Conservation (phyloP, 2,113 vertebrate genomes). For the Rhabdomys dilectus region DNA sequence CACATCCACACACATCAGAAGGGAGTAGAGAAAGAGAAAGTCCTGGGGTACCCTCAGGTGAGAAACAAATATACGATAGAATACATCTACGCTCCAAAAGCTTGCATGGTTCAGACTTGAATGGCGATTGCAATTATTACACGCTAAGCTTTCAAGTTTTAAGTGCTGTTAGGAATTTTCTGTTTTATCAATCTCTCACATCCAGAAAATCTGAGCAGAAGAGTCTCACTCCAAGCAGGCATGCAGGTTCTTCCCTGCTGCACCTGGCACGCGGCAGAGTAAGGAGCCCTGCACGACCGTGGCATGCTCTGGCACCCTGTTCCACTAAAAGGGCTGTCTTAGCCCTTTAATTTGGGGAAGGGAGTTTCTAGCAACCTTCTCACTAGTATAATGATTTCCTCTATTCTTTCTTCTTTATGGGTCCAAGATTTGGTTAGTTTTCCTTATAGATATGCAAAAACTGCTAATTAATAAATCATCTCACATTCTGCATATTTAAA, state of each 20-base stretch:
- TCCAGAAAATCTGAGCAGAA: rapidly evolving
- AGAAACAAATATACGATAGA: constrained; percentile 17
- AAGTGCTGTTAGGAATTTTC: background rate
- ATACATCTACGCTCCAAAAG: background rate
- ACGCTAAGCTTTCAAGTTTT: background rate
- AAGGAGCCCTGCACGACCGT: background rate
- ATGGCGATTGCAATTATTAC: background rate
- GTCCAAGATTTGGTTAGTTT: background rate
- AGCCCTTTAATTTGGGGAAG: background rate
- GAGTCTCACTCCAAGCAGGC: background rate
- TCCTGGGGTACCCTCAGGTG: rapidly evolving
- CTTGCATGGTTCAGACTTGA: background rate
- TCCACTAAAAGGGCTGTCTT: background rate
- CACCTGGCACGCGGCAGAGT: too few species aligned
- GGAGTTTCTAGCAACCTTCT: background rate
- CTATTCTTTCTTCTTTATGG: background rate
- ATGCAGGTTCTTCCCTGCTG: rapidly evolving
- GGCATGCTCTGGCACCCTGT: too few species aligned
- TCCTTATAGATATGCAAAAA: background rate
- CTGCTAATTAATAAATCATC: background rate
- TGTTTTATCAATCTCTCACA: background rate
- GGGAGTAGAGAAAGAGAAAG: background rate
- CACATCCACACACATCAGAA: background rate
- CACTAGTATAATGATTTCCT: background rate
- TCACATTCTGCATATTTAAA: background rate